Conservation (phyloP, 37 sponge, comb jelly and placozoan genomes). For the Bolinopsis microptera region DNA sequence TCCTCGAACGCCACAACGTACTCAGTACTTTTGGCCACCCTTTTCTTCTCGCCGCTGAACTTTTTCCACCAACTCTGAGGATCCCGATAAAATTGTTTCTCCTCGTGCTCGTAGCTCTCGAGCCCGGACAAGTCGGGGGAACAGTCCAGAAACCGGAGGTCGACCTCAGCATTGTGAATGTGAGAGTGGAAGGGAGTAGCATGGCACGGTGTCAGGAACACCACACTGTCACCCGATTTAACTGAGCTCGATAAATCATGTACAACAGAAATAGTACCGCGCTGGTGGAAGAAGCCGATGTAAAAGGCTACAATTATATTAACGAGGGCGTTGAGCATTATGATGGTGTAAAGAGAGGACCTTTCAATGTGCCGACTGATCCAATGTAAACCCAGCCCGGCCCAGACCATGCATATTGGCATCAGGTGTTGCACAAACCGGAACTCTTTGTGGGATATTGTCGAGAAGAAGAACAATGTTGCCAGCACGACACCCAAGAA, state of each 20-base stretch:
- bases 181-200: slow-evolving; percentile 49
- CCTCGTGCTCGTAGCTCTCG: not conserved
- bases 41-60: not conserved
- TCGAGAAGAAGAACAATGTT: slow-evolving; percentile 8
- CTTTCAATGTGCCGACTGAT: not conserved
- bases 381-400: slow-evolving; percentile 19
- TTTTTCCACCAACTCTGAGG: not conserved
- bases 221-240: not conserved
- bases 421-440: slow-evolving; percentile 15
- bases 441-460: slow-evolving; percentile 26
- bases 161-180: not conserved
- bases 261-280: slow-evolving; percentile 26
- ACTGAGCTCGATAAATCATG: not conserved
- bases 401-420: slow-evolving; percentile 30
- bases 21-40: not conserved
- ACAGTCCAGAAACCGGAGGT: slow-evolving; percentile 32
- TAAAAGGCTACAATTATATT: not conserved
- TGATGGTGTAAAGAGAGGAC: not conserved
- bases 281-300: slow-evolving; percentile 39
- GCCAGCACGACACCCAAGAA: not conserved
- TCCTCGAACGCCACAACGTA: slow-evolving; percentile 9
- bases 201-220: slow-evolving; percentile 27
- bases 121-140: not conserved
- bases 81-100: slow-evolving; percentile 4
- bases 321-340: slow-evolving; percentile 7